Evolutionary conservation across 2,888 invertebrate genomes (phyloP).

Genomic region (Ephialtes manifestator): DNA sequence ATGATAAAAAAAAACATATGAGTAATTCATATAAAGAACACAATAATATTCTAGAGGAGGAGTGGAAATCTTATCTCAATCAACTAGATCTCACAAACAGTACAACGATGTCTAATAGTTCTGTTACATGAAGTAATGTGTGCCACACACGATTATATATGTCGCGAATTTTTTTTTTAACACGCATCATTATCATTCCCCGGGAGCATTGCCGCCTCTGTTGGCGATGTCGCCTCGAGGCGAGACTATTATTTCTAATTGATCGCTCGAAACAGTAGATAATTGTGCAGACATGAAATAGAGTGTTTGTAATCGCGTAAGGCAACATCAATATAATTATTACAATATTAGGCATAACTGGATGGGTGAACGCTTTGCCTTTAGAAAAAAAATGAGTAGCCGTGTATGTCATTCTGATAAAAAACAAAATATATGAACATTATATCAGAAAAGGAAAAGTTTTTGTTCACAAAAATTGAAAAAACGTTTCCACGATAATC

Average conservation of each 20-base stretch:
- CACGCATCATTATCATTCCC: slow-evolving; percentile 14
- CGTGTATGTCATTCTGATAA: background rate
- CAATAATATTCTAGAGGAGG: background rate
- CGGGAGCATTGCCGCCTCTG: background rate
- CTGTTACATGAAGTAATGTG: background rate
- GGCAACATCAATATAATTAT: slow-evolving; percentile 22
- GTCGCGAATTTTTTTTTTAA: background rate
- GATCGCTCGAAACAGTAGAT: slow-evolving; percentile 10
- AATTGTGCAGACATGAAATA: background rate
- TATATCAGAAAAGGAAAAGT: no score
- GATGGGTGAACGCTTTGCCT: background rate
- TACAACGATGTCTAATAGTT: background rate
- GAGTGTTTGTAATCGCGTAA: slow-evolving; percentile 4
- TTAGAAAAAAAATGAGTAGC: background rate
- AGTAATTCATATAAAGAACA: background rate
- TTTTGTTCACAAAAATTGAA: no score
- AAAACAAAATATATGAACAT: no score
- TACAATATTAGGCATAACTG: slow-evolving; percentile 6
- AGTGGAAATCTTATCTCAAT: background rate
- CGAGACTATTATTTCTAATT: slow-evolving; percentile 27
- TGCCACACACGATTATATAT: slow-evolving; percentile 17
- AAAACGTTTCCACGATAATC: no score
- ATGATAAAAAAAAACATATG: background rate
- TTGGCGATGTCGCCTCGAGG: slow-evolving; percentile 5
- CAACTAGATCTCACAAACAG: background rate